phyloP scores from a whole-genome alignment of 2,113 vertebrate genomes.

The Sylvicapra grimmia region DNA sequence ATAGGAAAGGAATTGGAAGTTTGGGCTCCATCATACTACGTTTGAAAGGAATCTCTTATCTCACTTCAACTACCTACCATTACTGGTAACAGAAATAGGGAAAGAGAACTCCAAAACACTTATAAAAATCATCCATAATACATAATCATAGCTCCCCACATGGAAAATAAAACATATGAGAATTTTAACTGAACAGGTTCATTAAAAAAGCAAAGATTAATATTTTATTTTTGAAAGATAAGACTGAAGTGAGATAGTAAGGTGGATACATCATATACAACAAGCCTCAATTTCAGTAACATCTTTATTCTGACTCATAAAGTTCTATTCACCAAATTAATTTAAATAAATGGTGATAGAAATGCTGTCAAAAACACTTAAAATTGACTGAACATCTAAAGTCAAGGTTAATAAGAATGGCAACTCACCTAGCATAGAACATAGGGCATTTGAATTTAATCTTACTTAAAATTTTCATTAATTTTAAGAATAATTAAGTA shows the following conservation, averaged over 20 bases:
- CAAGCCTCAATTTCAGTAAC: neutral
- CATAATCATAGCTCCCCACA: neutral
- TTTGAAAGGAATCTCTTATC: neutral
- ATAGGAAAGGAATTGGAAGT: neutral
- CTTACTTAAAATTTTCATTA: neutral
- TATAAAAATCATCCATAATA: neutral
- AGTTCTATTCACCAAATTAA: conserved; percentile 1
- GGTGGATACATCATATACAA: neutral
- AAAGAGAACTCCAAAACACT: neutral
- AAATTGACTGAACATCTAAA: neutral
- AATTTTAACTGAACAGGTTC: neutral
- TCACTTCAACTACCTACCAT: neutral
- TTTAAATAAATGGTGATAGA: conserved; percentile 15
- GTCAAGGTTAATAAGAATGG: neutral
- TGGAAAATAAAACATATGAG: neutral
- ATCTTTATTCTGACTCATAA: conserved; percentile 15
- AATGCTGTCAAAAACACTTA: neutral
- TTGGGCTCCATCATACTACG: neutral
- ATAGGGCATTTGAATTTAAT: neutral
- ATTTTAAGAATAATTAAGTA: neutral
- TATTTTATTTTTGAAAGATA: neutral
- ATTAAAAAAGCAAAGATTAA: neutral
- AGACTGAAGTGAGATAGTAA: neutral
- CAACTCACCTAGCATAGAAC: neutral
- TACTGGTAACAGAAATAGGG: neutral